These are phyloP conservation scores for Colaptes auratus DNA, from an alignment of 2,113 vertebrate species.

Conservation along the genomic window DNA sequence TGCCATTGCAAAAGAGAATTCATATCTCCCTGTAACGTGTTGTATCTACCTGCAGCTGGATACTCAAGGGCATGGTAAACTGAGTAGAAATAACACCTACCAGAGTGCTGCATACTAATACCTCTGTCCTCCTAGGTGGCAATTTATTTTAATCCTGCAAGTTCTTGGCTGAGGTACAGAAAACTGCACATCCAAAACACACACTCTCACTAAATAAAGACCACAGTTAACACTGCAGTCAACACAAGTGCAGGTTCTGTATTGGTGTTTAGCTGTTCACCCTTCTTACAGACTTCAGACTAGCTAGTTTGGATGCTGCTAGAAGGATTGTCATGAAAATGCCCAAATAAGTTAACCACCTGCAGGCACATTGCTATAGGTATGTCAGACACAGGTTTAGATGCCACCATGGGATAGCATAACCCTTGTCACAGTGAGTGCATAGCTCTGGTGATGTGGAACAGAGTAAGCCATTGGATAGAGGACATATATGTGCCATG, in stretches of 20 bases:
- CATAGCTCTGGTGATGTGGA: not conserved
- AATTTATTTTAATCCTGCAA: not conserved
- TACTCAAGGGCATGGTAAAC: not conserved
- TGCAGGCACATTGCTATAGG: not conserved
- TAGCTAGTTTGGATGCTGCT: not conserved
- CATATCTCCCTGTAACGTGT: not conserved
- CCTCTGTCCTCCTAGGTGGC: not conserved
- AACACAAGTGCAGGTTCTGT: not conserved
- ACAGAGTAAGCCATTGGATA: not conserved
- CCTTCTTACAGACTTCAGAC: not conserved
- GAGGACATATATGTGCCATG: accelerated
- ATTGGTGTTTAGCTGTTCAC: not conserved
- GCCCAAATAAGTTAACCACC: not conserved
- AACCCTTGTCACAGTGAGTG: not conserved
- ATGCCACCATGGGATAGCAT: not conserved
- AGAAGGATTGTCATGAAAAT: not conserved
- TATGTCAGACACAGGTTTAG: not conserved
- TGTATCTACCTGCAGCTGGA: not conserved
- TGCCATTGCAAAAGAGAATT: not conserved
- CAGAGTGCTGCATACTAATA: not conserved
- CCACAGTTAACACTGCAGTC: not conserved
- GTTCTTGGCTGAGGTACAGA: not conserved
- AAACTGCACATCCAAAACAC: not conserved
- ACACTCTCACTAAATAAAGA: not conserved
- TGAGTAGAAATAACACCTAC: not conserved